These are phyloP conservation scores for Leptoclinus maculatus DNA, from an alignment of 2,797 vertebrate genomes.

Conservation along the genomic window DNA sequence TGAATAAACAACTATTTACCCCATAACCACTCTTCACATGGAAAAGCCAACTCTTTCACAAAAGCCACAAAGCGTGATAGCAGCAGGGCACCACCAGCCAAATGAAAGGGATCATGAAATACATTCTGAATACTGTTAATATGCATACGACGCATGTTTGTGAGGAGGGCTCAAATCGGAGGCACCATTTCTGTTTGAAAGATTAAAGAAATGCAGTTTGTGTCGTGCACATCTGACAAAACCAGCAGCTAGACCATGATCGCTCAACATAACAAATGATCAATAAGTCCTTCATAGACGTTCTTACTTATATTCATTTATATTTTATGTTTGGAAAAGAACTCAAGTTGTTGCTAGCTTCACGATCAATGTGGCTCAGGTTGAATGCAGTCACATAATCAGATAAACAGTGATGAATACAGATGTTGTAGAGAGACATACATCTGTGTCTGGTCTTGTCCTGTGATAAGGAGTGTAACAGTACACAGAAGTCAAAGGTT, in stretches of 20 bases:
- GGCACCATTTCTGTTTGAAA: background rate
- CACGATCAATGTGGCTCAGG: background rate
- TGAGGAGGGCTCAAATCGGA: background rate
- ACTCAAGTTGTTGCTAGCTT: no score
- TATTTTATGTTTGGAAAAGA: background rate
- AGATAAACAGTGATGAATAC: background rate
- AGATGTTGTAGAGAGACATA: background rate
- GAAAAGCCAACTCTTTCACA: conserved; percentile 36
- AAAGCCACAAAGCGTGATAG: conserved; percentile 22
- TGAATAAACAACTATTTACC: conserved; percentile 68
- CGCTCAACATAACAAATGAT: background rate
- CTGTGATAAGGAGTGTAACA: background rate
- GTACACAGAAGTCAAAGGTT: background rate
- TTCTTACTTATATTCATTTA: background rate
- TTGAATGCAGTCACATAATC: background rate
- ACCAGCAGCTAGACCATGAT: background rate
- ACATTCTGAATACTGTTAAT: background rate
- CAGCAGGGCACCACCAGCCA: background rate
- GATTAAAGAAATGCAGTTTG: background rate
- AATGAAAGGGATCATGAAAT: background rate
- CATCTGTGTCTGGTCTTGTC: background rate
- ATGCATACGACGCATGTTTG: background rate
- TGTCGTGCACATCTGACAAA: background rate
- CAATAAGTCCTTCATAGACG: background rate
- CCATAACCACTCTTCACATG: conserved; percentile 38